Percentiles rank a stretch among this genome's conserved stretches.
Conservation (phyloP, 2,113 vertebrate species). For the Gnathonemus echidnorhynchus region DNA sequence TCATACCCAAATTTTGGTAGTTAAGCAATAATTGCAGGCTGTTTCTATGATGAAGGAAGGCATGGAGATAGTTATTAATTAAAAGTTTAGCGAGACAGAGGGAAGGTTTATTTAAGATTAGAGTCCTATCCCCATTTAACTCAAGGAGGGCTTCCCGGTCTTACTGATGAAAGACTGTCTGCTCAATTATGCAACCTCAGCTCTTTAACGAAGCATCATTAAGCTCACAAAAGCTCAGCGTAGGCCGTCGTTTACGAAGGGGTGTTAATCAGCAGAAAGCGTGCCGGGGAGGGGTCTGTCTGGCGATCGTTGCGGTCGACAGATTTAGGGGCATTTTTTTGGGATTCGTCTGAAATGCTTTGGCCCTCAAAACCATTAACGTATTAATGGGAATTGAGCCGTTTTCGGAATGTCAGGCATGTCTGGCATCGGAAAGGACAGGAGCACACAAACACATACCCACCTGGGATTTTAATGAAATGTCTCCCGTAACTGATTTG, state of each 20-base stretch:
- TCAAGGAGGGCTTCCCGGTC: neutral
- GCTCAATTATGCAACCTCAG: neutral
- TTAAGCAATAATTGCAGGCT: neutral
- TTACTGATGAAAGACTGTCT: slow-evolving; percentile 1
- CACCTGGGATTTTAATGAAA: neutral
- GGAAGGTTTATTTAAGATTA: neutral
- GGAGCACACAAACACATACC: neutral
- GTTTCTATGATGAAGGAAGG: neutral
- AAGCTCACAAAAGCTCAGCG: neutral
- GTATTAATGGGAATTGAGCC: neutral
- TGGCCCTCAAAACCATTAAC: neutral
- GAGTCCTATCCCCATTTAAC: neutral
- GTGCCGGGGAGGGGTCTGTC: neutral
- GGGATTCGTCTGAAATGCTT: neutral
- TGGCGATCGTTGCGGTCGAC: neutral
- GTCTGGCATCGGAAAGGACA: neutral
- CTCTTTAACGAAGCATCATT: neutral
- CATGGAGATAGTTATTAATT: neutral
- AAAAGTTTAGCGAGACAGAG: neutral
- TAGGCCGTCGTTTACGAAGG: neutral
- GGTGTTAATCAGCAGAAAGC: neutral
- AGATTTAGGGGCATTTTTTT: neutral
- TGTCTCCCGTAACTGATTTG: neutral
- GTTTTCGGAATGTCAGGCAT: slow-evolving; percentile 6
- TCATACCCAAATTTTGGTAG: neutral